Evolutionary conservation across 2,113 vertebrate species (phyloP).

Genomic region (Gymnobelideus leadbeateri): DNA sequence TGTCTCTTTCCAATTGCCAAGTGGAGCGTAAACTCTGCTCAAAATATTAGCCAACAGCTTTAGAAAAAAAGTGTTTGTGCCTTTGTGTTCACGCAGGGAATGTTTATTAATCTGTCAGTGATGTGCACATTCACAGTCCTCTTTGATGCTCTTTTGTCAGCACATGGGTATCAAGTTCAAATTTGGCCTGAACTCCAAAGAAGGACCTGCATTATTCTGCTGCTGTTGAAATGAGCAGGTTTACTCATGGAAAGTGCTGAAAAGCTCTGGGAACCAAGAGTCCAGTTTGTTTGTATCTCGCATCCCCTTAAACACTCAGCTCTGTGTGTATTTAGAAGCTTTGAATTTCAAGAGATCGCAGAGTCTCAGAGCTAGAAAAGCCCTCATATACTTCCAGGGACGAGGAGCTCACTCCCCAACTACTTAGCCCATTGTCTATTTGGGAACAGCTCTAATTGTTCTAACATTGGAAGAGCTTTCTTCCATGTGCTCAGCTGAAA

Average conservation of each 20-base stretch:
- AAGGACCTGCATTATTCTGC: constrained; percentile 60
- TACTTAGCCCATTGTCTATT: not conserved
- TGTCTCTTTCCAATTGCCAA: constrained; percentile 3
- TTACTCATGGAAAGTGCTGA: constrained; percentile 71
- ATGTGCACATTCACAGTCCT: not conserved
- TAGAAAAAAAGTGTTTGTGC: constrained; percentile 58
- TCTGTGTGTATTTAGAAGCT: not conserved
- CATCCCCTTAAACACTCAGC: not conserved
- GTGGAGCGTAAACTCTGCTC: not conserved
- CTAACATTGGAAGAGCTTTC: not conserved
- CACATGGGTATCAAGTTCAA: constrained; percentile 62
- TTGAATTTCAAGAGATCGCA: not conserved
- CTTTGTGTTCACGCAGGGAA: not conserved
- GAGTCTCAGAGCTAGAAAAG: not conserved
- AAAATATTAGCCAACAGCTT: constrained; percentile 31
- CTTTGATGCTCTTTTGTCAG: not conserved
- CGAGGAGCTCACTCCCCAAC: not conserved
- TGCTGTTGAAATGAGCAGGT: constrained; percentile 73
- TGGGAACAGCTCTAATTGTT: not conserved
- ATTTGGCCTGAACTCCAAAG: constrained; percentile 57
- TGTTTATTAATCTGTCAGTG: not conserved
- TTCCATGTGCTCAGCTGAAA: not conserved
- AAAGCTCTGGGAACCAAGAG: constrained; percentile 12
- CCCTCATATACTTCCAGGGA: not conserved
- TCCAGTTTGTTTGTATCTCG: not conserved